A percentile compares a stretch with the other conserved stretches of the same genome.
Evolutionary conservation across 2,797 vertebrate genomes (phyloP).

Genomic region (Malurus splendens): DNA sequence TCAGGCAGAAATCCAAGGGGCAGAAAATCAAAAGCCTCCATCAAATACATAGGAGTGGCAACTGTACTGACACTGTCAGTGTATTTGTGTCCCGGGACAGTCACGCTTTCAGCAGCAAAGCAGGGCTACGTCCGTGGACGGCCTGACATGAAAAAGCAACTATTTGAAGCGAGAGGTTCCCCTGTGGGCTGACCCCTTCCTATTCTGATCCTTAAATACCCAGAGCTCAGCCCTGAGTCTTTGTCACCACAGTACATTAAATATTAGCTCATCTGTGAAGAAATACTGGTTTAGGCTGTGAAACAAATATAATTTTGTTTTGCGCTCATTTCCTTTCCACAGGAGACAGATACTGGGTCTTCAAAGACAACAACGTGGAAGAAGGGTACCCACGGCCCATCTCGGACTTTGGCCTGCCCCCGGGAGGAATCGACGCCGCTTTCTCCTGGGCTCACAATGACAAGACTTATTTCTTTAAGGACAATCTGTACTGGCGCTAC

Average conservation of each 20-base stretch:
- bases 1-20: background rate
- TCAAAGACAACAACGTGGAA: constrained; percentile 93
- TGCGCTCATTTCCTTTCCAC: constrained; percentile 29
- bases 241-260: background rate
- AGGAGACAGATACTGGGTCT: constrained; percentile 96
- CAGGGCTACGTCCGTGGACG: too few relatives aligned
- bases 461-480: constrained; percentile 98
- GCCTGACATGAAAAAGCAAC: too few relatives aligned
- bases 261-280: accelerated
- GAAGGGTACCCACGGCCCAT: constrained; percentile 91
- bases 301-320: background rate
- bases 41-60: background rate
- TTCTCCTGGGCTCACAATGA: constrained; percentile 93
- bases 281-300: background rate
- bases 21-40: background rate
- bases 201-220: background rate
- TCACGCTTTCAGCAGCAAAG: too few relatives aligned
- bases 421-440: constrained; percentile 85
- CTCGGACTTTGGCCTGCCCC: constrained; percentile 89
- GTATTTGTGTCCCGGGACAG: background rate
- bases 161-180: background rate
- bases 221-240: background rate
- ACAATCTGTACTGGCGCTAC: constrained; percentile 88
- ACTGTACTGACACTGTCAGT: accelerated
- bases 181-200: background rate